Evolutionary conservation across 2,113 vertebrate species (phyloP).

Genomic region (Atractosteus spatula): DNA sequence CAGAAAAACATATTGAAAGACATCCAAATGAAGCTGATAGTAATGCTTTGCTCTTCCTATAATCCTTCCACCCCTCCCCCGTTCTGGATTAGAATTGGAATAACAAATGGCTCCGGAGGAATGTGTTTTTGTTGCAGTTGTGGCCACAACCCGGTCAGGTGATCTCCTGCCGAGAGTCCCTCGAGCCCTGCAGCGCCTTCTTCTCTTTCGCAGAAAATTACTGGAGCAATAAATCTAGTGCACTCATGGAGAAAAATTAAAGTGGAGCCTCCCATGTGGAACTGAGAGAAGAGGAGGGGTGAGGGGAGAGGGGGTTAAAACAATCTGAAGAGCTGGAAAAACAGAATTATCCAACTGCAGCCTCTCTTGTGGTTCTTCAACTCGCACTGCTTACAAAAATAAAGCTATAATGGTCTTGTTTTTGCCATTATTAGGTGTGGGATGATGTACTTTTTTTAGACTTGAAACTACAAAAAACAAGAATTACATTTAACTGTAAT

Average conservation of each 20-base stretch:
- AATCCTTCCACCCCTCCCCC: conserved; percentile 21
- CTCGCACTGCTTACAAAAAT: conserved; percentile 9
- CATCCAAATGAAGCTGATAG: conserved; percentile 2
- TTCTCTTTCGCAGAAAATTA: conserved; percentile 50
- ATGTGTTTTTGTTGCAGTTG: conserved; percentile 48
- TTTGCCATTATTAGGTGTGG: neutral
- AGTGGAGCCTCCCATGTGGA: conserved; percentile 47
- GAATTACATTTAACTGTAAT: no score
- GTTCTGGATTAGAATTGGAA: conserved; percentile 37
- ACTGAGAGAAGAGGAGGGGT: conserved; percentile 17
- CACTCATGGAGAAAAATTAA: conserved; percentile 59
- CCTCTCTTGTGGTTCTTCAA: conserved; percentile 30
- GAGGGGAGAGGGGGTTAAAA: conserved; percentile 4
- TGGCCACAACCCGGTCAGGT: conserved; percentile 40
- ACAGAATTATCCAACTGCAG: conserved; percentile 19
- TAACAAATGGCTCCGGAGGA: conserved; percentile 44
- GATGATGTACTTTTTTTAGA: no score
- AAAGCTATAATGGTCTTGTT: conserved; percentile 17
- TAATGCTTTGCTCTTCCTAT: conserved; percentile 16
- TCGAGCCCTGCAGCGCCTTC: conserved; percentile 24
- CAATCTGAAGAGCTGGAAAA: conserved; percentile 24
- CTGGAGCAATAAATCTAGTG: conserved; percentile 59
- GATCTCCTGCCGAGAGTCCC: conserved; percentile 39
- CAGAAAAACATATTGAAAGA: no score
- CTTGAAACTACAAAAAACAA: no score